Conservation (phyloP, 2,888 invertebrate species). For the Dynastes grantii region DNA sequence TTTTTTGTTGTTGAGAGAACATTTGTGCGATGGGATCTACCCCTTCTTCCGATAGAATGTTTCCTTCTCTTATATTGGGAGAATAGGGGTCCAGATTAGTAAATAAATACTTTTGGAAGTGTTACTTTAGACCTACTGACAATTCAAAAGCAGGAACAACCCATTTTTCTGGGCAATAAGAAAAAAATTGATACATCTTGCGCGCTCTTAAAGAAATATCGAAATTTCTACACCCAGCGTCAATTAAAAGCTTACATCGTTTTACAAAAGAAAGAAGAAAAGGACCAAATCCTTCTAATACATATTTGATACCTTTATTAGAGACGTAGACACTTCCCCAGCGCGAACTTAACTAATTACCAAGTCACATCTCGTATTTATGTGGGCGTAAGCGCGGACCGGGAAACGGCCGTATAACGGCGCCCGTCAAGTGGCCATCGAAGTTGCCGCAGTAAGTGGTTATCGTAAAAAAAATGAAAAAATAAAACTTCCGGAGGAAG, state of each 20-base stretch:
- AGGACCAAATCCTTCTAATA: conserved; percentile 2
- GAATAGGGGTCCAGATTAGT: too few relatives aligned
- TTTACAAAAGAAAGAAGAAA: neutral
- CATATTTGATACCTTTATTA: conserved; percentile 37
- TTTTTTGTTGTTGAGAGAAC: too few relatives aligned
- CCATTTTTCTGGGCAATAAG: too few relatives aligned
- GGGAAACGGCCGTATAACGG: neutral
- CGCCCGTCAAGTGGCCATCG: conserved; percentile 22
- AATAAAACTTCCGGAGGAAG: conserved; percentile 39
- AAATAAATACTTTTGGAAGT: too few relatives aligned
- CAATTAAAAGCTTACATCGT: neutral
- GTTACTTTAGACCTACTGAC: too few relatives aligned
- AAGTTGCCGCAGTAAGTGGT: conserved; percentile 40
- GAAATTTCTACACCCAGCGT: neutral
- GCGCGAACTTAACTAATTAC: conserved; percentile 32
- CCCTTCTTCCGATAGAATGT: too few relatives aligned
- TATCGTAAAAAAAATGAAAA: conserved; percentile 47
- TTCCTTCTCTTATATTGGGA: too few relatives aligned
- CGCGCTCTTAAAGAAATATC: neutral
- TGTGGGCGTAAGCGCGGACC: neutral
- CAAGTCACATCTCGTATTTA: conserved; percentile 45
- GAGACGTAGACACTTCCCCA: neutral
- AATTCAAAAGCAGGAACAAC: neutral
- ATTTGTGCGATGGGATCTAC: too few relatives aligned
- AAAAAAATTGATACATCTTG: too few relatives aligned